Conservation (phyloP, 2,797 vertebrate species). For the Carduelis carduelis region DNA sequence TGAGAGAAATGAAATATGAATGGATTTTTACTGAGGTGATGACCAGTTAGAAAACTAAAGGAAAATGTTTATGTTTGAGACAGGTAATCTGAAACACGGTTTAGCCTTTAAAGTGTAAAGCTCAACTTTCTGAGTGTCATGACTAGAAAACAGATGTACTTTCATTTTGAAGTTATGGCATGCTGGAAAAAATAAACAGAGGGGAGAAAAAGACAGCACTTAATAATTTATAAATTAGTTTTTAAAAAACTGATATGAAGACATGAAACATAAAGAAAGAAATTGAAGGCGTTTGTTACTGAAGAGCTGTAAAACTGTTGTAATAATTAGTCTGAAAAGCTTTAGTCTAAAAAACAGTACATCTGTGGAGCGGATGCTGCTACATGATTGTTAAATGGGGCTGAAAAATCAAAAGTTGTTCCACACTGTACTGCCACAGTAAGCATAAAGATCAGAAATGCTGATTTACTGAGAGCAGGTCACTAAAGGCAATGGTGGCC, state of each 20-base stretch:
- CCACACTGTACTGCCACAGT: not conserved
- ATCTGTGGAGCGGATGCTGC: not conserved
- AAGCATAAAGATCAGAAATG: not conserved
- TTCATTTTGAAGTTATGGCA: not conserved
- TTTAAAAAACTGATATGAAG: not conserved
- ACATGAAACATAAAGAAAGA: not conserved
- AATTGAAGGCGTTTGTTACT: not conserved
- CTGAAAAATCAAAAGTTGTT: not conserved
- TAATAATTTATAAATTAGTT: not conserved
- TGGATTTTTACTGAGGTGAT: not conserved
- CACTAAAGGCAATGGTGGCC: not conserved
- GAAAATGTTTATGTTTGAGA: not conserved
- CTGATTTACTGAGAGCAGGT: not conserved
- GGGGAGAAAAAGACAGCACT: not conserved
- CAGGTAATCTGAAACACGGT: not conserved
- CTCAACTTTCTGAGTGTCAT: not conserved
- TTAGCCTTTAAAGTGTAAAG: not conserved
- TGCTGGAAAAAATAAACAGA: accelerated
- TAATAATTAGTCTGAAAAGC: not conserved
- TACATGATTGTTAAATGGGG: not conserved
- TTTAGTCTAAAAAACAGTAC: not conserved
- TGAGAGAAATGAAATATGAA: not conserved
- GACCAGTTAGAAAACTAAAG: not conserved
- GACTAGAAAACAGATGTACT: not conserved
- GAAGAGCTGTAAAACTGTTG: not conserved